Percentiles rank a stretch among this genome's conserved stretches.
phyloP scores from a whole-genome alignment of 2,888 invertebrate species.

The Erannis defoliaria region DNA sequence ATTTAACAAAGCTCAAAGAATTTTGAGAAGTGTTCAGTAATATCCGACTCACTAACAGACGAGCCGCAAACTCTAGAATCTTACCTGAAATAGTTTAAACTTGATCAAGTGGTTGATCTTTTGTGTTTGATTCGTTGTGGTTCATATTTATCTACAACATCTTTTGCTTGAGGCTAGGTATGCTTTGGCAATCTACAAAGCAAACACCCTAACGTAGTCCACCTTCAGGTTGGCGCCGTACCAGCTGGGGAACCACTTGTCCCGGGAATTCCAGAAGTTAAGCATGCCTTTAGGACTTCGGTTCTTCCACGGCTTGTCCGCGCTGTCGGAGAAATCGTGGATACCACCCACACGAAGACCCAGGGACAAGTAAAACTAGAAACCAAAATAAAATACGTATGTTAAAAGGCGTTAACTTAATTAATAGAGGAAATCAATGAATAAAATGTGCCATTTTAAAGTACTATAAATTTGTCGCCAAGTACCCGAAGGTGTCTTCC shows the following conservation, averaged over 20 bases:
- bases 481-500: too few relatives aligned
- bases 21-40: too few relatives aligned
- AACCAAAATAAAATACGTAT: neutral
- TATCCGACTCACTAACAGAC: too few relatives aligned
- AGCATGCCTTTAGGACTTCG: constrained; percentile 87
- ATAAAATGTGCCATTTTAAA: too few relatives aligned
- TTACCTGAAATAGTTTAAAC: too few relatives aligned
- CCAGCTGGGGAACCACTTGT: constrained; percentile 89
- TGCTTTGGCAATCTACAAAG: constrained; percentile 61
- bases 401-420: neutral
- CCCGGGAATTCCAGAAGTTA: constrained; percentile 88
- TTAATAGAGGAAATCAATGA: neutral
- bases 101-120: too few relatives aligned
- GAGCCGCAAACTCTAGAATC: too few relatives aligned
- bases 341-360: constrained; percentile 94
- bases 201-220: constrained; percentile 88
- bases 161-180: neutral
- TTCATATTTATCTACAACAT: neutral
- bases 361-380: constrained; percentile 91
- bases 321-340: constrained; percentile 89
- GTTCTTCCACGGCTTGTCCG: constrained; percentile 92
- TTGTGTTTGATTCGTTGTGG: too few relatives aligned
- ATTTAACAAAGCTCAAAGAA: too few relatives aligned
- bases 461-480: too few relatives aligned
- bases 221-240: constrained; percentile 82